These are phyloP conservation scores for Sebastes itinus DNA, from an alignment of 2,797 vertebrate species.

Conservation along the genomic window DNA sequence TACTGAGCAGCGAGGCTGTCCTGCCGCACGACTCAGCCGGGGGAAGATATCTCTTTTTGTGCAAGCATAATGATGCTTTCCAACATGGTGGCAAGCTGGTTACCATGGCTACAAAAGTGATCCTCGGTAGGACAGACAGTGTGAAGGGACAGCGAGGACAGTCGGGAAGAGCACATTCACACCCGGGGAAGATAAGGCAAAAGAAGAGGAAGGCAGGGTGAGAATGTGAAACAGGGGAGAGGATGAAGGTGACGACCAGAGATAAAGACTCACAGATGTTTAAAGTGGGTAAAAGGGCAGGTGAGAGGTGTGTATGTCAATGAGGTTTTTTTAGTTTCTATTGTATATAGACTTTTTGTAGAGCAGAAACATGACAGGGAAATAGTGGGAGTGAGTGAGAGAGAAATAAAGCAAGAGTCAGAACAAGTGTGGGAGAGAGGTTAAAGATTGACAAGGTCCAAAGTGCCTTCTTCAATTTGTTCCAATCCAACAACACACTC, in stretches of 20 bases:
- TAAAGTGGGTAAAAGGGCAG: conserved; percentile 7
- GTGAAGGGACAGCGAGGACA: conserved; percentile 53
- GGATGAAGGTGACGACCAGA: background rate
- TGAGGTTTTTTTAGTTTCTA: background rate
- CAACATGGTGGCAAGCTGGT: conserved; percentile 66
- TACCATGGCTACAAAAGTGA: conserved; percentile 75
- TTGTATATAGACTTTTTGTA: background rate
- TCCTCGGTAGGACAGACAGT: conserved; percentile 48
- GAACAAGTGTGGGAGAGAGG: conserved; percentile 28
- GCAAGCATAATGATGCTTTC: conserved; percentile 64
- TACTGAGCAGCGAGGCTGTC: conserved; percentile 24
- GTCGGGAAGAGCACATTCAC: conserved; percentile 42
- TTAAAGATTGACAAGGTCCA: conserved; percentile 60
- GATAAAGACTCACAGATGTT: conserved; percentile 15
- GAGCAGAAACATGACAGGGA: background rate
- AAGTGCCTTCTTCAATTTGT: conserved; percentile 61
- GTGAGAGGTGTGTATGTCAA: background rate
- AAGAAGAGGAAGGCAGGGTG: conserved; percentile 20
- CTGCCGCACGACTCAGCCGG: conserved; percentile 23
- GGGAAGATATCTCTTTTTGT: conserved; percentile 58
- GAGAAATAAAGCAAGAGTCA: background rate
- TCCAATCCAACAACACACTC: conserved; percentile 39
- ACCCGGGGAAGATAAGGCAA: conserved; percentile 41
- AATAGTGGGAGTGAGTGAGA: background rate
- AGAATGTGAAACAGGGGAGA: conserved; percentile 29